Evolutionary conservation across 2,888 invertebrate species (phyloP).

Genomic region (Loripinus fragilis): DNA sequence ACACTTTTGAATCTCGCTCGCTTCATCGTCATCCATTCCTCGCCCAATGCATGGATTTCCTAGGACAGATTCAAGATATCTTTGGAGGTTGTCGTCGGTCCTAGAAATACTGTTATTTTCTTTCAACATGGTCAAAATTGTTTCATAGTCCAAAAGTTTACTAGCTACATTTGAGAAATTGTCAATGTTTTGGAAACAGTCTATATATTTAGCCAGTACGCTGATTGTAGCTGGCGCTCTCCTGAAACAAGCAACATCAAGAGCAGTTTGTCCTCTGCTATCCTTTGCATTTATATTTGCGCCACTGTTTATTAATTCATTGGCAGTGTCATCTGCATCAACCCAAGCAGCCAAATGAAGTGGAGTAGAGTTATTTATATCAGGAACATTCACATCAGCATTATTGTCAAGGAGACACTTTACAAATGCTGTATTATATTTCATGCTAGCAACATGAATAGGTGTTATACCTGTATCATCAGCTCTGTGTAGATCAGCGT

Average conservation of each 20-base stretch:
- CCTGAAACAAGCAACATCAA: slow-evolving; percentile 24
- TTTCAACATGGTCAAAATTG: slow-evolving; percentile 20
- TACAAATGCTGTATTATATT: slow-evolving; percentile 7
- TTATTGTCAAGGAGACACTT: slow-evolving; percentile 30
- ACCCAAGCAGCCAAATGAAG: slow-evolving; percentile 47
- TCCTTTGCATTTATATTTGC: slow-evolving; percentile 27
- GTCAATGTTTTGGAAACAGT: neutral
- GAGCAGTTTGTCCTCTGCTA: slow-evolving; percentile 25
- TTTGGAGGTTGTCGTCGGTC: neutral
- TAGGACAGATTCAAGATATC: slow-evolving; percentile 23
- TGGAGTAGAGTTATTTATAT: slow-evolving; percentile 32
- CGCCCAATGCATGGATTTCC: slow-evolving; percentile 23
- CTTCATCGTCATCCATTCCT: slow-evolving; percentile 35
- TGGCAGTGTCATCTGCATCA: slow-evolving; percentile 18
- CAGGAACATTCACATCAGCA: slow-evolving; percentile 30
- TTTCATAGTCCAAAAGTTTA: slow-evolving; percentile 18
- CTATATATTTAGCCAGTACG: neutral
- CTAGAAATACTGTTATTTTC: slow-evolving; percentile 21
- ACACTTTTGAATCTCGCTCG: slow-evolving; percentile 37
- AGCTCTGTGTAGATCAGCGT: slow-evolving; percentile 10
- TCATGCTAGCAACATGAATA: slow-evolving; percentile 20
- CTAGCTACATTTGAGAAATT: slow-evolving; percentile 28
- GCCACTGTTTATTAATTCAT: slow-evolving; percentile 27
- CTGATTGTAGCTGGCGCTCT: slow-evolving; percentile 4
- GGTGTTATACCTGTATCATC: slow-evolving; percentile 37